phyloP scores from a whole-genome alignment of 2,888 invertebrate genomes.

The Dicycla oo region DNA sequence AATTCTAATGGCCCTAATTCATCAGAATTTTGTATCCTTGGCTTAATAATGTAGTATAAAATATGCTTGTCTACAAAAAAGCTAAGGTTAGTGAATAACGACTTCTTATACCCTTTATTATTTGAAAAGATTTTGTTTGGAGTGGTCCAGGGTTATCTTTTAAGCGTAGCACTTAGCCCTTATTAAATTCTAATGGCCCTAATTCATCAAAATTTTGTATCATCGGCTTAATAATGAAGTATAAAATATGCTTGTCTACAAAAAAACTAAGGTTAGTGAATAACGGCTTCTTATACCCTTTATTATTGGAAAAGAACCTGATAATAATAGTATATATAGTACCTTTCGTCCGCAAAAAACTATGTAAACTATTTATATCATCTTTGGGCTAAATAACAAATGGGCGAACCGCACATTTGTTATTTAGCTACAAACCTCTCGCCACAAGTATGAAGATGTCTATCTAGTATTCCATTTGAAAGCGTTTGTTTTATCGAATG shows the following conservation, averaged over 20 bases:
- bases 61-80: no score
- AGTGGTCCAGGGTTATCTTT: conserved; percentile 24
- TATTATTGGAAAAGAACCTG: no score
- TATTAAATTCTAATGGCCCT: conserved; percentile 30
- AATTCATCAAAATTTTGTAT: conserved; percentile 20
- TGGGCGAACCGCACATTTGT: neutral
- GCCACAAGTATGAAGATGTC: neutral
- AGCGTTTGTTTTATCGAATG: conserved; percentile 1
- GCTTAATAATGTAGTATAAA: conserved; percentile 7
- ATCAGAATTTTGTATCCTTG: conserved; percentile 9
- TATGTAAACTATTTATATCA: no score
- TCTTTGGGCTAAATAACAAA: neutral
- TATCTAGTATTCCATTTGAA: neutral
- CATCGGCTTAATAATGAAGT: neutral
- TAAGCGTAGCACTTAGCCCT: conserved; percentile 16
- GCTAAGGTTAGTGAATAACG: no score
- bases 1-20: conserved; percentile 31
- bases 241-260: neutral
- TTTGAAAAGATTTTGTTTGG: conserved; percentile 48
- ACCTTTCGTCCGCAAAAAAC: neutral
- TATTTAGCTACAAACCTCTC: neutral
- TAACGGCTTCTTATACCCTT: neutral
- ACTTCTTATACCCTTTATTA: no score
- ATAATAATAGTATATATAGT: neutral
- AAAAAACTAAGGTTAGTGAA: neutral